Evolutionary conservation across 1,140 invertebrate species (phyloP).

Genomic region (Akabosia matsudoensis): DNA sequence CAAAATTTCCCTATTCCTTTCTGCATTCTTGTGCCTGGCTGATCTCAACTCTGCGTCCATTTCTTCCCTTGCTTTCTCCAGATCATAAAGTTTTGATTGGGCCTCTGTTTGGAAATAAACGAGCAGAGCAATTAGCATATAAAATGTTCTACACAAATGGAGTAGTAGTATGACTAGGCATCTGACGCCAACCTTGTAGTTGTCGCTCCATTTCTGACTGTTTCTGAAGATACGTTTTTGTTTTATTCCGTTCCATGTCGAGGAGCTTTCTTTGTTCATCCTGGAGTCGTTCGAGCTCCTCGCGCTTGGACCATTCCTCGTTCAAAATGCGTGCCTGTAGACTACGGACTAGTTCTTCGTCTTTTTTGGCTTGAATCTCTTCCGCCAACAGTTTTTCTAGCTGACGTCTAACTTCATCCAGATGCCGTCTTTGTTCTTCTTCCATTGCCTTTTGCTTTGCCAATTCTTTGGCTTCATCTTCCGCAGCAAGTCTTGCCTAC

Average conservation of each 20-base stretch:
- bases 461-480: conserved; percentile 62
- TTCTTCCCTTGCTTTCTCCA: conserved; percentile 65
- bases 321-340: conserved; percentile 70
- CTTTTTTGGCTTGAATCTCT: conserved; percentile 74
- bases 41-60: conserved; percentile 65
- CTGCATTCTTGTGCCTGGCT: conserved; percentile 66
- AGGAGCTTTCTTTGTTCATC: conserved; percentile 68
- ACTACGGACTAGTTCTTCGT: conserved; percentile 76
- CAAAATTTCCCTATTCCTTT: conserved; percentile 61
- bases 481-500: conserved; percentile 65
- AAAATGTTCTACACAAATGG: not conserved
- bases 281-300: conserved; percentile 72
- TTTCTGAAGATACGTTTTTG: conserved; percentile 66
- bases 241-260: conserved; percentile 68
- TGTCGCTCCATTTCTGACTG: conserved; percentile 69
- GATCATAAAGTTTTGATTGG: conserved; percentile 60
- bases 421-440: conserved; percentile 65
- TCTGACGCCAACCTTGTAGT: conserved; percentile 56
- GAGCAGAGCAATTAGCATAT: not conserved
- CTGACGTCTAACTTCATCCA: conserved; percentile 65
- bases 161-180: not conserved
- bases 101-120: conserved; percentile 58
- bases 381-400: conserved; percentile 68
- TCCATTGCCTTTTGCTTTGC: conserved; percentile 67
- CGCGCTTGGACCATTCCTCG: conserved; percentile 77